Percentiles rank a stretch among this genome's conserved stretches.
Evolutionary conservation across 2,888 invertebrate species (phyloP).

Genomic region (Taphrorychus bicolor): DNA sequence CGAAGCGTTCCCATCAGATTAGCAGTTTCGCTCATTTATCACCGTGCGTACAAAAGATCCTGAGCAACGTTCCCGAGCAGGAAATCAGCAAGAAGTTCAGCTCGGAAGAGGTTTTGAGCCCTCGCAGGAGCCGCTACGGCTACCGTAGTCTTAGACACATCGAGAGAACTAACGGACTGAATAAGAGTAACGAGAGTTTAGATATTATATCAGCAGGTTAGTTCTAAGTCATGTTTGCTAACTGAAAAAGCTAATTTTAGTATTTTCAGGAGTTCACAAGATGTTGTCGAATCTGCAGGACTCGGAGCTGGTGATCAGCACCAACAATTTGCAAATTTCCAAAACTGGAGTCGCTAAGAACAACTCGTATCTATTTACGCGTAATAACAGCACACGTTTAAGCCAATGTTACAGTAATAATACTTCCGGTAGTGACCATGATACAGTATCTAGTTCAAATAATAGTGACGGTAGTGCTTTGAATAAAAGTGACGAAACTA

Average conservation of each 20-base stretch:
- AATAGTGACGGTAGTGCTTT: not conserved
- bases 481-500: not conserved
- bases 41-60: slow-evolving; percentile 68
- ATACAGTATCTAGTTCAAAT: not conserved
- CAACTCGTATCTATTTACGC: slow-evolving; percentile 47
- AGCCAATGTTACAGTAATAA: not conserved
- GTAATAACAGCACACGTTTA: slow-evolving; percentile 8
- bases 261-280: slow-evolving; percentile 61
- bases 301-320: slow-evolving; percentile 55
- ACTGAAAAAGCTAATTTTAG: no score
- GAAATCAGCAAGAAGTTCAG: slow-evolving; percentile 56
- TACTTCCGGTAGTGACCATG: not conserved
- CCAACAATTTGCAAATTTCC: slow-evolving; percentile 48
- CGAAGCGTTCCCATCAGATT: slow-evolving; percentile 54
- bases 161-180: slow-evolving; percentile 43
- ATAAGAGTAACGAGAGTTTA: slow-evolving; percentile 54
- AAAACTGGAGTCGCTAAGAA: slow-evolving; percentile 43
- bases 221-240: not conserved
- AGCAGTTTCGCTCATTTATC: slow-evolving; percentile 65
- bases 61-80: slow-evolving; percentile 63
- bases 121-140: slow-evolving; percentile 28
- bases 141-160: slow-evolving; percentile 45
- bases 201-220: slow-evolving; percentile 61
- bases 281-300: slow-evolving; percentile 64
- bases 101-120: slow-evolving; percentile 52